These are phyloP conservation scores for Delphinus delphis DNA, from an alignment of 2,113 vertebrate species.

Conservation along the genomic window DNA sequence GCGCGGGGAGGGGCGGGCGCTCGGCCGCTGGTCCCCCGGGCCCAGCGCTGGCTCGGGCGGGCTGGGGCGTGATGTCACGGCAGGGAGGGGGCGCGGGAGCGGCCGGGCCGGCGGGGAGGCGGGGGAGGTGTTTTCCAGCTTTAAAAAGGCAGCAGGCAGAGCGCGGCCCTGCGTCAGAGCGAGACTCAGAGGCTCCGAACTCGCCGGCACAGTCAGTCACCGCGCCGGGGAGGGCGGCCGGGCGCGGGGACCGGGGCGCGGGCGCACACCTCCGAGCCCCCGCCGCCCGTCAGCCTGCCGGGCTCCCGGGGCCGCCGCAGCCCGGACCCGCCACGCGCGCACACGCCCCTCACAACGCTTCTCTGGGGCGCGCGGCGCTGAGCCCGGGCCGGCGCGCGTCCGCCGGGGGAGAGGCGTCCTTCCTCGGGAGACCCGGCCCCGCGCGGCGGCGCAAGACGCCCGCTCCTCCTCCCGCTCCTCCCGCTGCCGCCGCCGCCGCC, in stretches of 20 bases:
- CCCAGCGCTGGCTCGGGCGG: conserved; percentile 71
- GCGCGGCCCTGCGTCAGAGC: conserved; percentile 90
- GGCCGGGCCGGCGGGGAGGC: conserved; percentile 83
- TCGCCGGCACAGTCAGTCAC: conserved; percentile 63
- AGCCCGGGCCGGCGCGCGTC: conserved; percentile 35
- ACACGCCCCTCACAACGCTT: conserved; percentile 57
- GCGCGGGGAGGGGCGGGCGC: conserved; percentile 38
- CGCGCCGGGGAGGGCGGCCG: conserved; percentile 44
- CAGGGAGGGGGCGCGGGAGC: conserved; percentile 87
- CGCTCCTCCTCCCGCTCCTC: conserved; percentile 55
- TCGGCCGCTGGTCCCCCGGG: conserved; percentile 46
- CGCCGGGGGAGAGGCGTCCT: neutral
- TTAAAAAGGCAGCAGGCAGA: conserved; percentile 92
- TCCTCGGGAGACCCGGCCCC: neutral
- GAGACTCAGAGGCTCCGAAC: conserved; percentile 84
- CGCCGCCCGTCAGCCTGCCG: neutral
- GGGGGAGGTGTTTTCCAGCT: conserved; percentile 92
- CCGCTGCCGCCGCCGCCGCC: neutral
- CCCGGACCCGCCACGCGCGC: conserved; percentile 16
- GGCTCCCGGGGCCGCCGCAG: neutral
- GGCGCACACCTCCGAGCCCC: conserved; percentile 2
- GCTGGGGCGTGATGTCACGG: conserved; percentile 87
- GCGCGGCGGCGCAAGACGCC: neutral
- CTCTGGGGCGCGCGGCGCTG: conserved; percentile 40
- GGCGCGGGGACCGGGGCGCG: conserved; percentile 14